These are phyloP conservation scores for Mesochorus sp. DNA, from an alignment of 2,888 invertebrate genomes.

Conservation along the genomic window DNA sequence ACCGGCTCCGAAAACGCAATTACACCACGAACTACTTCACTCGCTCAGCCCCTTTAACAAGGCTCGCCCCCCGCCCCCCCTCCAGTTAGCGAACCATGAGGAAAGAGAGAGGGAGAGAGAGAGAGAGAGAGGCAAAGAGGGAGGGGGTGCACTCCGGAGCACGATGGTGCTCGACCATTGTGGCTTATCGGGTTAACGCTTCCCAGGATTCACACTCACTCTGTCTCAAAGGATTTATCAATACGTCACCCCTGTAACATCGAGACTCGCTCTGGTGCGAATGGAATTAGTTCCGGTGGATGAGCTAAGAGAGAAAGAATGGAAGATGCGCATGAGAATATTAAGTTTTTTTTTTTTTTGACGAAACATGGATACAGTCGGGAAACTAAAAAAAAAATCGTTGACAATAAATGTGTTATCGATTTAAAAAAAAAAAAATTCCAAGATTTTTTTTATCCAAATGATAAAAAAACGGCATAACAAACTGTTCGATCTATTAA, in stretches of 20 bases:
- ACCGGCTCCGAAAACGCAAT: constrained; percentile 55
- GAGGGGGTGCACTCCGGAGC: constrained; percentile 12
- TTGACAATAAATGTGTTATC: no score
- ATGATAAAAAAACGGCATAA: no score
- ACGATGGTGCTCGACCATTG: constrained; percentile 29
- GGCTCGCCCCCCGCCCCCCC: constrained; percentile 2
- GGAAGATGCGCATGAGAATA: no score
- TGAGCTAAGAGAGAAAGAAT: not conserved
- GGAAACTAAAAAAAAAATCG: no score
- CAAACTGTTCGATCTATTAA: no score
- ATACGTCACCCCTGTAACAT: constrained; percentile 20
- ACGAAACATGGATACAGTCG: no score
- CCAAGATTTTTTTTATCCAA: no score
- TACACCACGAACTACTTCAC: constrained; percentile 58
- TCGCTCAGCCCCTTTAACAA: constrained; percentile 51
- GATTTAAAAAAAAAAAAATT: no score
- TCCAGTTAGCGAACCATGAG: constrained; percentile 2
- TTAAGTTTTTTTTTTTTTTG: no score
- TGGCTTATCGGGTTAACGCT: constrained; percentile 50
- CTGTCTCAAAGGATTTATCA: constrained; percentile 41
- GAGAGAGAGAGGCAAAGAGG: constrained; percentile 36
- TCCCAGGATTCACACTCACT: constrained; percentile 41
- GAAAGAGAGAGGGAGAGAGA: constrained; percentile 16
- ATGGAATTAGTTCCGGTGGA: not conserved
- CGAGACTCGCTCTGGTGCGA: not conserved